Evolutionary conservation across 2,888 invertebrate genomes (phyloP).

Genomic region (Tanytarsus gracilentus): DNA sequence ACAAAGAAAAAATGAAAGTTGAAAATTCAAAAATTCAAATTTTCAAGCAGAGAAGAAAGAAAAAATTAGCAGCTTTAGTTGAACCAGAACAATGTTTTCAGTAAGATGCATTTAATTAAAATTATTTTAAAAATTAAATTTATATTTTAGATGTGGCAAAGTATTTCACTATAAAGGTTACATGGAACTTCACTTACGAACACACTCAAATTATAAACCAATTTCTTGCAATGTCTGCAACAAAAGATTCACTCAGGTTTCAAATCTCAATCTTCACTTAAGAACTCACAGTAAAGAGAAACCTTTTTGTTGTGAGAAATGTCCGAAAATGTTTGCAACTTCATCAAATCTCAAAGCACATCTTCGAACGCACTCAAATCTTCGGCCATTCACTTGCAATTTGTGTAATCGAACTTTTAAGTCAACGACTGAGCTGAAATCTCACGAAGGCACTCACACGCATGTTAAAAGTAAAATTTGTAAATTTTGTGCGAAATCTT

Average conservation of each 20-base stretch:
- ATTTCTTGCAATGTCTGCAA: constrained; percentile 35
- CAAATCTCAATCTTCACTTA: constrained; percentile 30
- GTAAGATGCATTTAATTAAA: no score
- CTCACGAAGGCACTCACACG: constrained; percentile 32
- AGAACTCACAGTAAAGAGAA: constrained; percentile 30
- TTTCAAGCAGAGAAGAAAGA: constrained; percentile 18
- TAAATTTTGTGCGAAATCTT: constrained; percentile 31
- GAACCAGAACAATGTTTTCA: constrained; percentile 35
- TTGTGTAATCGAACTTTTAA: constrained; percentile 31
- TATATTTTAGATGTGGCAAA: constrained; percentile 37
- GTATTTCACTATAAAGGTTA: constrained; percentile 36
- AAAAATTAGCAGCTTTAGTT: constrained; percentile 31
- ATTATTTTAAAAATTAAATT: no score
- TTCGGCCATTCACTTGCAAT: constrained; percentile 30
- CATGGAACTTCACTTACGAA: constrained; percentile 36
- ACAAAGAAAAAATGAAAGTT: constrained; percentile 20
- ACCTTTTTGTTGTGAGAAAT: constrained; percentile 32
- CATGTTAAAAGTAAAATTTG: constrained; percentile 32
- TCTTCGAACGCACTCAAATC: constrained; percentile 30
- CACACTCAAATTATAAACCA: constrained; percentile 37
- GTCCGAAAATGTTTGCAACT: constrained; percentile 31
- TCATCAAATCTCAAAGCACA: constrained; percentile 31
- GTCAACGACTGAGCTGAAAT: constrained; percentile 30
- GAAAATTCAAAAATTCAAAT: constrained; percentile 19
- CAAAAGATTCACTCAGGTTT: constrained; percentile 30